Base-by-base conservation (phyloP, 2,113 vertebrate species). In the Eurystomus gularis region DNA sequence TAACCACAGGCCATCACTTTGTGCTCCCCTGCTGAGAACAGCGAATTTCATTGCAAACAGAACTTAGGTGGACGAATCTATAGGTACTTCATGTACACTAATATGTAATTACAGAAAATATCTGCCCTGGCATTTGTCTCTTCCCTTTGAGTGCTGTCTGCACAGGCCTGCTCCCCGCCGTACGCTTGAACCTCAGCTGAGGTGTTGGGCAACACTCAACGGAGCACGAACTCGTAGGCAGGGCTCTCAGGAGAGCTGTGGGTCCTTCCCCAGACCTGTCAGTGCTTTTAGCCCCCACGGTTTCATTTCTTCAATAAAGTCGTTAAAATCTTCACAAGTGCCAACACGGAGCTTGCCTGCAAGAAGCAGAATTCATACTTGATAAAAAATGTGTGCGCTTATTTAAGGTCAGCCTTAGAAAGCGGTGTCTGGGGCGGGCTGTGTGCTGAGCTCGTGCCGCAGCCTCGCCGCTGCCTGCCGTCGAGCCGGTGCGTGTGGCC, bases 281-380 rank as follows among this genome's bases (percentile, higher is more conserved):
- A 13, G 6, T 37, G 14, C 49, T 72, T n/a, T 55, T 55, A 48
- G 57, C 48, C 55, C 39, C 42, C 10, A 3, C 11, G 2, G n/a
- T n/a, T 83, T 54, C 25, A 42, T 75, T 35, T 35, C 25, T 15
- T 52, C 6, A 1, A 26, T 54, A 4, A 54, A 65, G 17, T 17
- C 40, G 28, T 35, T 73, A 19, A 44, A n/a, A 12, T 37, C 25
- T 49, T 42, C 18, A 9, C 18, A 37, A 51, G 21, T 13, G 18
- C 28, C 54, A n/a, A 3, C 20, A 11, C 6, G 4, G 16, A 21
- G 21, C n/a, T 37, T 0, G 1, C 40, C 26, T 68, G 40, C 54
- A 46, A 31, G 61, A 52, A 35, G 52, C 17, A n/a, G 13, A 75
- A 23, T n/a, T 21, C 8, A 11, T 13, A 58, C 31, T 58, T n/a